phyloP scores from a whole-genome alignment of 2,888 invertebrate genomes.

The Caenorhabditis macrosperma region DNA sequence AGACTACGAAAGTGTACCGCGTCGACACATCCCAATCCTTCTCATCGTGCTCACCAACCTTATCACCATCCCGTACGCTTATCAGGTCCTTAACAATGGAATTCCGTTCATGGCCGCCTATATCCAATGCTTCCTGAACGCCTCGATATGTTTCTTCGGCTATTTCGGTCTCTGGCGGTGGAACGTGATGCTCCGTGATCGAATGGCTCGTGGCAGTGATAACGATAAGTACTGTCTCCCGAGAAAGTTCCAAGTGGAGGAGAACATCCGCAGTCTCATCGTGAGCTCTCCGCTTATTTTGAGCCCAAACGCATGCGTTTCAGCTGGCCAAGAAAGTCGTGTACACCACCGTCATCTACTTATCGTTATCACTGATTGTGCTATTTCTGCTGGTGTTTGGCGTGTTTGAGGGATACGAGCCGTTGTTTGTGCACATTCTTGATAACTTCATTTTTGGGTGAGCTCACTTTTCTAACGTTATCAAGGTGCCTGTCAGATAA shows the following conservation, averaged over 20 bases:
- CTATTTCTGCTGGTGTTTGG: too few species aligned
- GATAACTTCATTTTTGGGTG: too few species aligned
- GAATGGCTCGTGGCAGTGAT: constrained; percentile 3
- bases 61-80: constrained; percentile 33
- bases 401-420: too few species aligned
- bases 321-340: too few species aligned
- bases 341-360: too few species aligned
- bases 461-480: too few species aligned
- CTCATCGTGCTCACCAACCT: constrained; percentile 29
- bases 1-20: constrained; percentile 20
- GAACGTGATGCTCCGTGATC: constrained; percentile 6
- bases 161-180: constrained; percentile 9
- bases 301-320: too few species aligned
- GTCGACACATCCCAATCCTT: constrained; percentile 24
- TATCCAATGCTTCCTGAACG: constrained; percentile 31
- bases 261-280: constrained; percentile 38
- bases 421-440: too few species aligned
- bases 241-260: constrained; percentile 34
- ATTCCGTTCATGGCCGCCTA: constrained; percentile 34
- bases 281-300: too few species aligned
- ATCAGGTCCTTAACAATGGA: constrained; percentile 20
- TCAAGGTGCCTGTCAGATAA: too few species aligned
- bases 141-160: constrained; percentile 21
- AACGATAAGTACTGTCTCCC: constrained; percentile 6
- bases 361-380: too few species aligned